Base-by-base conservation (phyloP, 2,888 invertebrate species). In the Ophonus ardosiacus region DNA sequence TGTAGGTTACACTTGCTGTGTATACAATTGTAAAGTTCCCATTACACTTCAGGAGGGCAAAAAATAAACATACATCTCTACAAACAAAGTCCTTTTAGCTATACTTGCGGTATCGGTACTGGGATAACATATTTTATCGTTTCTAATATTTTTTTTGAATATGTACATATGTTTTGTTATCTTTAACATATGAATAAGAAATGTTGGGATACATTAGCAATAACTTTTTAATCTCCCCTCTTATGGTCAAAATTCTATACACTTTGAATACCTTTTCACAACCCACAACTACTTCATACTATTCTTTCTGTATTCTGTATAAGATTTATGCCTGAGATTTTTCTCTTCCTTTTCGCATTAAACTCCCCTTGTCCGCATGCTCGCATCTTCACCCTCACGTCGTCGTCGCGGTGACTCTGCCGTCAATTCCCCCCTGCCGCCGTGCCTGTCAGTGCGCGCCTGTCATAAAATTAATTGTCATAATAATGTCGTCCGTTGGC, bases 381-480 rank as follows among this genome's bases (percentile, higher is more conserved):
- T 21, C 7, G 17, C 21, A 7, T 43, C 76, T 43, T 76, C 10
- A 18, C 24, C 76, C 76, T 51, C 21, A 18, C 10, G 18, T 43
- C 76, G 17, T 56, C 78, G 18, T 51, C 13, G 21, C 51, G 78
- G n/a, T 15, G 7, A 24, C 78, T 17, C 18, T 63, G 21, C 63
- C 57, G 56, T 81, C 81, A 51, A 51, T 76, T 18, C 56, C 51
- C 38, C 76, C 74, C 31, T 31, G 31, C 31, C 76, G 57, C 18
- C 80, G 7, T 40, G 31, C 61, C 80, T 80, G 59, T 81, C 81
- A 78, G 13, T 13, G 78, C 57, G n/a, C 38, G 61, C 7, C 63
- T 81, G 81, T 81, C 81, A 81, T 81, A 81, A 81, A 81, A 81
- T 81, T 81, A 81, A 81, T 81, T 81, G 81, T 81, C 81, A 81